Evolutionary conservation across 2,888 invertebrate genomes (phyloP).

Genomic region (Drosophila histrio): DNA sequence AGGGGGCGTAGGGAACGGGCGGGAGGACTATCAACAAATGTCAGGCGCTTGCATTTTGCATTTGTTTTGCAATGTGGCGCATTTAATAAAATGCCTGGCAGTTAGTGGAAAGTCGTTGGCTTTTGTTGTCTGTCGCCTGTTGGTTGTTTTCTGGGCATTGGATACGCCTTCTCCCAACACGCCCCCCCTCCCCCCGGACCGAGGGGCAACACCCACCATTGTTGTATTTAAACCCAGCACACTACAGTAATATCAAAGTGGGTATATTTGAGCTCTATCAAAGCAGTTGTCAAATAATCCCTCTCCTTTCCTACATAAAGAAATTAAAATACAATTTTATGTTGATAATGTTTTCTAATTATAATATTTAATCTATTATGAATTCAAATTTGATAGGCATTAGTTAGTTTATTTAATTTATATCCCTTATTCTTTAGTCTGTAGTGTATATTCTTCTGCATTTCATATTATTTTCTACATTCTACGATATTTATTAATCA

Average conservation of each 20-base stretch:
- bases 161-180: neutral
- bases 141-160: conserved; percentile 4
- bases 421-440: no score
- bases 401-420: no score
- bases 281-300: neutral
- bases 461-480: neutral
- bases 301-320: neutral
- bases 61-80: conserved; percentile 43
- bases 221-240: conserved; percentile 18
- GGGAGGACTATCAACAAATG: conserved; percentile 46
- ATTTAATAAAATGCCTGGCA: conserved; percentile 42
- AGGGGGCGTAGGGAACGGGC: neutral
- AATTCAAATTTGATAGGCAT: no score
- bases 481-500: neutral
- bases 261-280: neutral
- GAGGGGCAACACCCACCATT: conserved; percentile 1
- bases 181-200: neutral
- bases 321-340: neutral
- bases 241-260: neutral
- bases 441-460: no score
- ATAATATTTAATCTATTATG: no score
- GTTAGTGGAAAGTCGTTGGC: conserved; percentile 27
- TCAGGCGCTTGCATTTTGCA: conserved; percentile 46
- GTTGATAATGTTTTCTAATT: no score
- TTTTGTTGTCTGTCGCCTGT: conserved; percentile 20